Evolutionary conservation across 2,888 invertebrate genomes (phyloP).

Genomic region (Patella caerulea): DNA sequence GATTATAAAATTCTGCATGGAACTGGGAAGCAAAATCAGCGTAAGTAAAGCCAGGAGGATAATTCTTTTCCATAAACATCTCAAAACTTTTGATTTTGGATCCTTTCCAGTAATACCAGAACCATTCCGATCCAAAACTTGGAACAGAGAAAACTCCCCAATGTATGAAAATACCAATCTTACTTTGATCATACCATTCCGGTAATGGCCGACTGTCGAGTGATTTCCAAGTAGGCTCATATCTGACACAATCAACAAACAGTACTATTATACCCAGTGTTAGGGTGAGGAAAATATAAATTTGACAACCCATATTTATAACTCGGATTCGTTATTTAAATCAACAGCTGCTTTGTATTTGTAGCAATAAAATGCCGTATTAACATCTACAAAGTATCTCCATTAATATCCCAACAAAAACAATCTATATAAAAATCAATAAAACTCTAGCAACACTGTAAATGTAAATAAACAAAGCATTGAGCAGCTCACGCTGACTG

Average conservation of each 20-base stretch:
- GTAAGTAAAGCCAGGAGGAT: slow-evolving; percentile 88
- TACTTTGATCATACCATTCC: slow-evolving; percentile 89
- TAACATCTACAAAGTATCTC: no score
- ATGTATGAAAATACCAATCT: slow-evolving; percentile 92
- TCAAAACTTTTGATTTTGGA: slow-evolving; percentile 47
- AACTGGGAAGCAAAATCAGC: slow-evolving; percentile 91
- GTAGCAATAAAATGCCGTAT: no score
- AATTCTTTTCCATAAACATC: slow-evolving; percentile 85
- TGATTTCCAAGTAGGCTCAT: slow-evolving; percentile 84
- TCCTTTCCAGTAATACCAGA: slow-evolving; percentile 64
- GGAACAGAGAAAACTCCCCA: slow-evolving; percentile 96
- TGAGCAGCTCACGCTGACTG: no score
- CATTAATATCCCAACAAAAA: no score
- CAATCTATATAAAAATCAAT: no score
- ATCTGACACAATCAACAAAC: slow-evolving; percentile 22
- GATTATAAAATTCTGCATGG: slow-evolving; percentile 88
- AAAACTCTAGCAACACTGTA: no score
- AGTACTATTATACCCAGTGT: neutral
- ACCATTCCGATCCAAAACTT: slow-evolving; percentile 79
- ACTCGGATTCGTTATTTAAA: no score
- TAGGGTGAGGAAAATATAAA: no score
- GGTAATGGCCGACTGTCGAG: slow-evolving; percentile 89
- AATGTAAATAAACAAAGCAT: no score
- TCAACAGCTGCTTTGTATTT: no score
- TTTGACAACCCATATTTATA: no score